Evolutionary conservation across 2,113 vertebrate species (phyloP).

Genomic region (Gobius niger): DNA sequence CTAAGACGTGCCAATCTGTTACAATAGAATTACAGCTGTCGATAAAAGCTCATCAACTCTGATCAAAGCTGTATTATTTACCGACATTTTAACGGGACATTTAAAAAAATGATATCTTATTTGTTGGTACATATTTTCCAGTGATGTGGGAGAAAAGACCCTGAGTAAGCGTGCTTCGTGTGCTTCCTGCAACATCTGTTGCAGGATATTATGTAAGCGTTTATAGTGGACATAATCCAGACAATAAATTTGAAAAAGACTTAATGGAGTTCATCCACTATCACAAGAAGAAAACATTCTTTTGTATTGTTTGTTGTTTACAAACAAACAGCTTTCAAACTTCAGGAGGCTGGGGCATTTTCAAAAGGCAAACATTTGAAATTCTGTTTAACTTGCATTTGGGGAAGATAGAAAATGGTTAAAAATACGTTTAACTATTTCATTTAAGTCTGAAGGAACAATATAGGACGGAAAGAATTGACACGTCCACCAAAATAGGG

Average conservation of each 20-base stretch:
- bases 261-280: conserved; percentile 10
- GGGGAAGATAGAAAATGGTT: background rate
- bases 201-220: conserved; percentile 40
- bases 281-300: conserved; percentile 2
- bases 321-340: background rate
- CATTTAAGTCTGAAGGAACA: background rate
- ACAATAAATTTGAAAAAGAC: conserved; percentile 18
- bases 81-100: background rate
- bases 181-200: conserved; percentile 40
- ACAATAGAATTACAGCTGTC: background rate
- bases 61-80: background rate
- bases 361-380: background rate
- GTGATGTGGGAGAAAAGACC: conserved; percentile 12
- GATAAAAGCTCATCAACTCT: background rate
- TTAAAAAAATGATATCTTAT: background rate
- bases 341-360: background rate
- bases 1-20: background rate
- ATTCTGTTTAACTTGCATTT: background rate
- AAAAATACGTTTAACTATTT: background rate
- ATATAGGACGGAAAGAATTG: background rate
- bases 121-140: background rate
- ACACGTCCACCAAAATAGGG: no score
- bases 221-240: conserved; percentile 44
- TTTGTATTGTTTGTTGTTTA: conserved; percentile 1
- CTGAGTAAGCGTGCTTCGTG: conserved; percentile 9